phyloP scores from a whole-genome alignment of 92 coral and sea anemone genomes.

The Heteractis magnifica region DNA sequence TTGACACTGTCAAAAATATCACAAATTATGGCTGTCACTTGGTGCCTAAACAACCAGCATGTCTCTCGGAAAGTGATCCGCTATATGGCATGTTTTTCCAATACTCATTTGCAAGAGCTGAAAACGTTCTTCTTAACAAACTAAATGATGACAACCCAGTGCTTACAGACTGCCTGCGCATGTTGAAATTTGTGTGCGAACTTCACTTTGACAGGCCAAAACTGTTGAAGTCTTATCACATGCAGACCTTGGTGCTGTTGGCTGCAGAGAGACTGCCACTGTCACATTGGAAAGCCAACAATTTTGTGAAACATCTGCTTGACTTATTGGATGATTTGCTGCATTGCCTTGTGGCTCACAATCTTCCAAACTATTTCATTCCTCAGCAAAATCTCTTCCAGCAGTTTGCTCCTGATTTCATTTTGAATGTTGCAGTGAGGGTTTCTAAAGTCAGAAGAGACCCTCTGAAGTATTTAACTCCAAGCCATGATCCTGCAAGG shows the following conservation, averaged over 20 bases:
- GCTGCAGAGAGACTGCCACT: too few species aligned
- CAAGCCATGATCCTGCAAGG: slow-evolving; percentile 19
- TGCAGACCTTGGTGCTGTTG: too few species aligned
- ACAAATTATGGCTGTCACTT: too few species aligned
- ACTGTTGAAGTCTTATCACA: too few species aligned
- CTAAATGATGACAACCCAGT: slow-evolving; percentile 26
- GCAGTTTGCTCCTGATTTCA: slow-evolving; percentile 36
- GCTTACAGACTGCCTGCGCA: slow-evolving; percentile 33
- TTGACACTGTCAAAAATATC: too few species aligned
- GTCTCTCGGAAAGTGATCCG: too few species aligned
- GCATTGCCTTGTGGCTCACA: slow-evolving; percentile 19
- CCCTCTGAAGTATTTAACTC: slow-evolving; percentile 33
- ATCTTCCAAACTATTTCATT: slow-evolving; percentile 33
- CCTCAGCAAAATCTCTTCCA: slow-evolving; percentile 33
- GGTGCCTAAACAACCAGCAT: too few species aligned
- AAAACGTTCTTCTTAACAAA: slow-evolving; percentile 20
- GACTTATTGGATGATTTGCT: slow-evolving; percentile 6
- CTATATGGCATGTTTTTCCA: too few species aligned
- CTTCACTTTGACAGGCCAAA: background rate
- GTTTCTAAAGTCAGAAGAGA: slow-evolving; percentile 35
- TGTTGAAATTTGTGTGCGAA: slow-evolving; percentile 33
- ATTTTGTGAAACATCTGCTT: too few species aligned
- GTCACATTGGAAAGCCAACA: too few species aligned
- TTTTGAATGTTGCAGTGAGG: slow-evolving; percentile 27
- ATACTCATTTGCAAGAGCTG: too few species aligned